These are phyloP conservation scores for Rhopalosiphum nymphaeae DNA, from an alignment of 2,888 invertebrate species.

Conservation along the genomic window DNA sequence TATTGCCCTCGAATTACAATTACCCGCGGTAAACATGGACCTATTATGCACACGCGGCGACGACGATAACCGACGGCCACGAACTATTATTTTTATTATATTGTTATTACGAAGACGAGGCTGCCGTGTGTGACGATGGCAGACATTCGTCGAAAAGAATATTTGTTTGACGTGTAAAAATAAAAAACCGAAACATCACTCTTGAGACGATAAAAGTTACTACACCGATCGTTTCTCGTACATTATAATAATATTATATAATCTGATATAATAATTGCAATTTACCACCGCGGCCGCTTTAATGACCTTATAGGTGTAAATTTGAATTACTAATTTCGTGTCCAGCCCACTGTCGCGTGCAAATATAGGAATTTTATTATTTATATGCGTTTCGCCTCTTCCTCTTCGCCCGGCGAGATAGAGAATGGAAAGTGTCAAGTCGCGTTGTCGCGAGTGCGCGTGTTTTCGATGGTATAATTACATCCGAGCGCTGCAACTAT, in stretches of 20 bases:
- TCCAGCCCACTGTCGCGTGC: constrained; percentile 32
- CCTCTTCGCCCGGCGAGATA: background rate
- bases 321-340: constrained; percentile 54
- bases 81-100: background rate
- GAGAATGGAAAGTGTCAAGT: background rate
- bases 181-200: background rate
- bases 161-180: background rate
- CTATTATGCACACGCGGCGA: constrained; percentile 20
- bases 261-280: background rate
- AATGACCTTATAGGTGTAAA: background rate
- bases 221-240: background rate
- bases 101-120: background rate
- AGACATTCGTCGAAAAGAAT: background rate
- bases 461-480: constrained; percentile 1
- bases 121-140: background rate
- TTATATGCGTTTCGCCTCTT: background rate
- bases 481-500: background rate
- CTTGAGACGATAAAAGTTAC: background rate
- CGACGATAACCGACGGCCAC: constrained; percentile 30
- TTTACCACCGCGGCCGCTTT: background rate
- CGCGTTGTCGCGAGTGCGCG: background rate
- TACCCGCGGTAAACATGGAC: constrained; percentile 26
- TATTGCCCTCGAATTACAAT: constrained; percentile 54
- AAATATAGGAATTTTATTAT: constrained; percentile 29
- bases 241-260: background rate